These are phyloP conservation scores for Triplophysa dalaica DNA, from an alignment of 2,113 vertebrate species.

Conservation along the genomic window DNA sequence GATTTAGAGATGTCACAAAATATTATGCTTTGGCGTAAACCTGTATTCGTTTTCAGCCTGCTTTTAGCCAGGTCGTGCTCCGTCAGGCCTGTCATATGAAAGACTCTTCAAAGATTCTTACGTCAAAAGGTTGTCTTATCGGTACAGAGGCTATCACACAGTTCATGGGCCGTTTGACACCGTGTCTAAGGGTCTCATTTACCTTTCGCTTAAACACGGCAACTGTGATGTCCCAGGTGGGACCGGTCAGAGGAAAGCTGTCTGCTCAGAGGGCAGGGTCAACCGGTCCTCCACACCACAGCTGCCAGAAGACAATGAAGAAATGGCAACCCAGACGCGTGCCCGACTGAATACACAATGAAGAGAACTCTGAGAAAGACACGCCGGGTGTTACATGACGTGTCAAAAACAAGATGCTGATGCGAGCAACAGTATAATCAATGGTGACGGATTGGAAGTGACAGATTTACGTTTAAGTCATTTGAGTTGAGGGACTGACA, in stretches of 20 bases:
- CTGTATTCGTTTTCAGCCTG: neutral
- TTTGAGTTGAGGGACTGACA: neutral
- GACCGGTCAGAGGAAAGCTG: constrained; percentile 46
- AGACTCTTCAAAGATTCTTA: constrained; percentile 42
- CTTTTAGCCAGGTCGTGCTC: constrained; percentile 1
- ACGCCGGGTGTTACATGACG: neutral
- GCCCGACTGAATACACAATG: constrained; percentile 42
- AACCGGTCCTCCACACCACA: constrained; percentile 30
- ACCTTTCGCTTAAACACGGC: constrained; percentile 48
- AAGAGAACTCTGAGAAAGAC: constrained; percentile 3
- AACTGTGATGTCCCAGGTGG: constrained; percentile 45
- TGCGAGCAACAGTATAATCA: neutral
- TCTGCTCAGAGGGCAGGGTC: constrained; percentile 42
- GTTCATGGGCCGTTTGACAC: constrained; percentile 52
- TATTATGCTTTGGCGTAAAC: neutral
- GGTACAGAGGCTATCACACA: constrained; percentile 42
- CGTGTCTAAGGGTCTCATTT: constrained; percentile 50
- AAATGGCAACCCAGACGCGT: constrained; percentile 33
- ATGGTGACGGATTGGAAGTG: neutral
- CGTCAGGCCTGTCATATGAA: constrained; percentile 32
- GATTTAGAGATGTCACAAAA: neutral
- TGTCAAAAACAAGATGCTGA: constrained; percentile 11
- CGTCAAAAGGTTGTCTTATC: constrained; percentile 45
- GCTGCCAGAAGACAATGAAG: constrained; percentile 29
- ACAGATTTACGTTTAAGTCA: neutral